Percentiles rank a stretch among this genome's conserved stretches.
Evolutionary conservation across 2,888 invertebrate genomes (phyloP).

Genomic region (Automeris io): DNA sequence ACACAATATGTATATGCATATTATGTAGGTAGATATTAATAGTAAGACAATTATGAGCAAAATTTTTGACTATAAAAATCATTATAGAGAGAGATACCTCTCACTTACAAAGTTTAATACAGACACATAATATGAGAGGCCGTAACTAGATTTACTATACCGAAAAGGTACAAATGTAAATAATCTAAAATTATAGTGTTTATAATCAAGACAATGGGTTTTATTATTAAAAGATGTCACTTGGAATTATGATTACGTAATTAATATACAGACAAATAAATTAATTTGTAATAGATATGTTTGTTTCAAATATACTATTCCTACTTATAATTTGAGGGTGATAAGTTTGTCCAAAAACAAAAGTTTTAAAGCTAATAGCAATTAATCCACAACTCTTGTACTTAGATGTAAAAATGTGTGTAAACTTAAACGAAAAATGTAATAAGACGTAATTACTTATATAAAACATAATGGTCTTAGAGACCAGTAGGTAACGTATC

Average conservation of each 20-base stretch:
- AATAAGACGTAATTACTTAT: constrained; percentile 11
- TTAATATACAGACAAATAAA: neutral
- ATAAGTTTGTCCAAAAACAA: constrained; percentile 11
- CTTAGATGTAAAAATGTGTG: constrained; percentile 14
- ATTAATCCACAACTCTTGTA: constrained; percentile 21
- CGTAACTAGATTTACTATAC: neutral
- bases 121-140: neutral
- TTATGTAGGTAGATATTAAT: constrained; percentile 12
- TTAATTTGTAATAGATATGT: constrained; percentile 1
- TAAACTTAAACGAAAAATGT: constrained; percentile 15
- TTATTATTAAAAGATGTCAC: too few relatives aligned
- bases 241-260: too few relatives aligned
- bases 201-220: too few relatives aligned
- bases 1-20: constrained; percentile 11
- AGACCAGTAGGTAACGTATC: constrained; percentile 46
- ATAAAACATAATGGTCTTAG: constrained; percentile 34
- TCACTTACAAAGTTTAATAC: constrained; percentile 3
- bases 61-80: constrained; percentile 11
- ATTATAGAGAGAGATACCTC: constrained; percentile 7
- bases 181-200: neutral
- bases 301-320: neutral
- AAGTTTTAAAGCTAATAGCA: constrained; percentile 16
- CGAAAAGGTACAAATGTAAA: neutral
- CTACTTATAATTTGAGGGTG: constrained; percentile 29
- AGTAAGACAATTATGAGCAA: constrained; percentile 31